These are phyloP conservation scores for Chaetops frenatus DNA, from an alignment of 2,113 vertebrate genomes.

Conservation along the genomic window DNA sequence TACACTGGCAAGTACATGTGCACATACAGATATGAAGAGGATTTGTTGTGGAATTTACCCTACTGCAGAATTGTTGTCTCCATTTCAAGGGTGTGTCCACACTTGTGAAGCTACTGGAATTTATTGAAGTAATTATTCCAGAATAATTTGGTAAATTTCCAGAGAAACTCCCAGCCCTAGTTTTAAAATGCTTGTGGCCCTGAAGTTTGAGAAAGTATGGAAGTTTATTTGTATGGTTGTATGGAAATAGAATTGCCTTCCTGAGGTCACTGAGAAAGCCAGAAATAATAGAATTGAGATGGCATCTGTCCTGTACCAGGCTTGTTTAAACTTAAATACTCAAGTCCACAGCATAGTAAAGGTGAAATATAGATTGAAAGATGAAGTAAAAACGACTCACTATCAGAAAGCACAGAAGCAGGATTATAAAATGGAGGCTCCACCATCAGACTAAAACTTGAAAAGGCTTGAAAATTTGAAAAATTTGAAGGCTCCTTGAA, in stretches of 20 bases:
- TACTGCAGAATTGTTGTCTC: background rate
- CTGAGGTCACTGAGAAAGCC: background rate
- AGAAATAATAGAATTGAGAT: background rate
- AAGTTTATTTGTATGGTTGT: background rate
- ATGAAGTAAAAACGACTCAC: background rate
- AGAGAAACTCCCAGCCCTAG: background rate
- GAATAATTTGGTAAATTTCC: slow-evolving; percentile 14
- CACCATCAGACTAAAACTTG: background rate
- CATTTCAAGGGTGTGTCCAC: background rate
- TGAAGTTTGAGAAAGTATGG: background rate
- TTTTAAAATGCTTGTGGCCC: background rate
- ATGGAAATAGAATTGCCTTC: background rate
- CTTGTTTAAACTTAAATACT: slow-evolving; percentile 3
- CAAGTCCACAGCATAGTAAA: background rate
- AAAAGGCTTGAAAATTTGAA: background rate
- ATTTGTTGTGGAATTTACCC: slow-evolving; percentile 11
- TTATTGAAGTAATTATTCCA: slow-evolving; percentile 15
- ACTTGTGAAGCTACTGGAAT: slow-evolving; percentile 26
- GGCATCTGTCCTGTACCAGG: background rate
- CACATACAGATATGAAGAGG: background rate
- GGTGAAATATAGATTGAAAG: background rate
- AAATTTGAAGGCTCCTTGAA: background rate
- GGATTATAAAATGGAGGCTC: background rate
- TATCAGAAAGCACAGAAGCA: background rate
- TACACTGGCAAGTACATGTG: fast-evolving